phyloP scores from a whole-genome alignment of 2,888 invertebrate species.

The Apomyelois bistriatella region DNA sequence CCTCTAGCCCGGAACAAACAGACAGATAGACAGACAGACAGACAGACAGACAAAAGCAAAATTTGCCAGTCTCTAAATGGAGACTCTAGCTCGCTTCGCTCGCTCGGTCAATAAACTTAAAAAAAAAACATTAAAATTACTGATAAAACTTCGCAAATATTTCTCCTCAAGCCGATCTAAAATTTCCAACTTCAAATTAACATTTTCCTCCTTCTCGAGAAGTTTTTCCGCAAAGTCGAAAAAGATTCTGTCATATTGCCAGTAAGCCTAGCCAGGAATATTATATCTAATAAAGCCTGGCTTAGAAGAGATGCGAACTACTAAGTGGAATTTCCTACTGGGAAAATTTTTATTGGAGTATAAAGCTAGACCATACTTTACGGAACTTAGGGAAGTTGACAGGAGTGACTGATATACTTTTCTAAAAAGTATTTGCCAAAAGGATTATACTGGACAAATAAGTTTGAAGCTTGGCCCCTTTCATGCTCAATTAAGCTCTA shows the following conservation, averaged over 20 bases:
- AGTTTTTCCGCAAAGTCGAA: not conserved
- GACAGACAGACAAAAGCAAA: too few species aligned
- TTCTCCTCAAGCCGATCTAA: not conserved
- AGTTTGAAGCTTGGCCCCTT: slow-evolving; percentile 27
- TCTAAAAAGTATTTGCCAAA: slow-evolving; percentile 29
- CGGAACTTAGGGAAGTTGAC: slow-evolving; percentile 13
- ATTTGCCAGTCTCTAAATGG: too few species aligned
- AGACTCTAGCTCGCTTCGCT: too few species aligned
- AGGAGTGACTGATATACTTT: slow-evolving; percentile 25
- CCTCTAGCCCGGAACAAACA: too few species aligned
- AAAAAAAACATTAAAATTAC: not conserved
- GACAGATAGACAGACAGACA: too few species aligned
- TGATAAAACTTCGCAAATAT: not conserved
- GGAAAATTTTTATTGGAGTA: not conserved
- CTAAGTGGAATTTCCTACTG: slow-evolving; percentile 8
- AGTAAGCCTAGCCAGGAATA: not conserved
- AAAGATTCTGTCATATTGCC: slow-evolving; percentile 1
- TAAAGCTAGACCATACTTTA: slow-evolving; percentile 13
- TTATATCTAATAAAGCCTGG: slow-evolving; percentile 4
- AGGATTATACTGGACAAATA: slow-evolving; percentile 34
- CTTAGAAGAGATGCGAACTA: slow-evolving; percentile 2
- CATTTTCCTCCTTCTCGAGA: slow-evolving; percentile 1
- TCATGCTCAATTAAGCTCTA: slow-evolving; percentile 31
- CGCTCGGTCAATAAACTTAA: too few species aligned
- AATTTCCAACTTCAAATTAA: not conserved